These are phyloP conservation scores for Lophotriccus pileatus DNA, from an alignment of 2,797 vertebrate genomes.

Conservation along the genomic window DNA sequence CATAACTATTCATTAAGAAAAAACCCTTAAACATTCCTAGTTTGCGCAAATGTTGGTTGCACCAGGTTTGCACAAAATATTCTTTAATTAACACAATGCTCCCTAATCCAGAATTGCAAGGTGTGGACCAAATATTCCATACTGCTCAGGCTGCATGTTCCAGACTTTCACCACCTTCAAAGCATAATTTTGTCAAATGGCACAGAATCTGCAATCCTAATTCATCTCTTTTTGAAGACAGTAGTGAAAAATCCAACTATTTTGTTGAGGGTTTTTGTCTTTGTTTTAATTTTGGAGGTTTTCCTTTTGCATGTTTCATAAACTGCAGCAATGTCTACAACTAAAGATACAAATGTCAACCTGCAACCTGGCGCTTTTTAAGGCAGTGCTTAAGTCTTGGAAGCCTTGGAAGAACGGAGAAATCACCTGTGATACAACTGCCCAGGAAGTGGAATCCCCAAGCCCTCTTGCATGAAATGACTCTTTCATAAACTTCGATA, in stretches of 20 bases:
- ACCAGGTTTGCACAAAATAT: not conserved
- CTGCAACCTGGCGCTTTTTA: not conserved
- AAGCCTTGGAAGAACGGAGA: not conserved
- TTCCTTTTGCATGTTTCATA: not conserved
- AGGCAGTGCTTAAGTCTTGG: not conserved
- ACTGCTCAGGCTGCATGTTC: not conserved
- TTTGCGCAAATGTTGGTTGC: not conserved
- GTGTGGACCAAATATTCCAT: not conserved
- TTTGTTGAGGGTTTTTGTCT: fast-evolving
- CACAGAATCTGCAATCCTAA: not conserved
- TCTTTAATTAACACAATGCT: not conserved
- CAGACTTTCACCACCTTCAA: not conserved
- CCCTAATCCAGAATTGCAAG: not conserved
- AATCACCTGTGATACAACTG: not conserved
- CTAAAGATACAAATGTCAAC: not conserved
- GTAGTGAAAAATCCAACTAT: not conserved
- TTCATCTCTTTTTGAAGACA: not conserved
- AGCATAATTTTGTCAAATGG: not conserved
- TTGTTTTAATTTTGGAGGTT: not conserved
- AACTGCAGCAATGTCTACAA: not conserved
- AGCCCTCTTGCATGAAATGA: not conserved
- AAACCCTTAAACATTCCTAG: fast-evolving
- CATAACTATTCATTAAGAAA: not conserved
- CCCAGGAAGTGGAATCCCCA: not conserved
- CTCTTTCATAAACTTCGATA: not conserved